Conservation (phyloP, 2,888 invertebrate genomes). For the Blastobasis adustella region DNA sequence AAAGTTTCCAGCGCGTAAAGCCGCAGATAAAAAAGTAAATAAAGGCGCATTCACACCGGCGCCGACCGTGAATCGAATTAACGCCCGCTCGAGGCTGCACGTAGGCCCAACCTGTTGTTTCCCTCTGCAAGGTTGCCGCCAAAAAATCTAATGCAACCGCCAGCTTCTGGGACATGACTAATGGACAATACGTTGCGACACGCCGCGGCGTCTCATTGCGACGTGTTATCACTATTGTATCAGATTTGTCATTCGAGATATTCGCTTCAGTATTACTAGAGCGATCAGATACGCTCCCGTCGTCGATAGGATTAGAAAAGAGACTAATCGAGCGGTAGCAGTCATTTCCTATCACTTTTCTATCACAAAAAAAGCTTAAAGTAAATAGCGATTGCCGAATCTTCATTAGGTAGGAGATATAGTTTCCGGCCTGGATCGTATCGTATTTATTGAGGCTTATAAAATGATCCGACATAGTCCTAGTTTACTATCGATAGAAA, state of each 20-base stretch:
- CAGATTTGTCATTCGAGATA: background rate
- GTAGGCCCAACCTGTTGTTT: conserved; percentile 40
- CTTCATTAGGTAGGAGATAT: no score
- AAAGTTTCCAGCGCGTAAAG: background rate
- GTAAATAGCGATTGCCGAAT: no score
- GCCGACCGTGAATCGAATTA: conserved; percentile 55
- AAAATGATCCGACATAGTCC: no score
- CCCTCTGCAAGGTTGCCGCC: conserved; percentile 21
- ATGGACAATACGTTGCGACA: conserved; percentile 57
- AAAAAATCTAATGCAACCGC: conserved; percentile 53
- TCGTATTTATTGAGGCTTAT: no score
- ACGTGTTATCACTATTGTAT: conserved; percentile 4
- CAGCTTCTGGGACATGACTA: conserved; percentile 62
- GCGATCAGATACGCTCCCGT: no score
- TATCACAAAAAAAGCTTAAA: no score
- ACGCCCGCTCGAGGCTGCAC: conserved; percentile 59
- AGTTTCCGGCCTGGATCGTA: no score
- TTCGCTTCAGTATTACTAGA: no score
- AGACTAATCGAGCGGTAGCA: no score
- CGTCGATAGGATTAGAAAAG: no score
- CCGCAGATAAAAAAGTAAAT: conserved; percentile 24
- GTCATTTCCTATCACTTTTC: no score
- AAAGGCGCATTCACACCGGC: conserved; percentile 37
- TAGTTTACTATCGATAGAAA: no score
- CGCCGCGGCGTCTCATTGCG: conserved; percentile 27